Base-by-base conservation (phyloP, 92 coral and sea anemone species). In the Palythoa caribaeorum region DNA sequence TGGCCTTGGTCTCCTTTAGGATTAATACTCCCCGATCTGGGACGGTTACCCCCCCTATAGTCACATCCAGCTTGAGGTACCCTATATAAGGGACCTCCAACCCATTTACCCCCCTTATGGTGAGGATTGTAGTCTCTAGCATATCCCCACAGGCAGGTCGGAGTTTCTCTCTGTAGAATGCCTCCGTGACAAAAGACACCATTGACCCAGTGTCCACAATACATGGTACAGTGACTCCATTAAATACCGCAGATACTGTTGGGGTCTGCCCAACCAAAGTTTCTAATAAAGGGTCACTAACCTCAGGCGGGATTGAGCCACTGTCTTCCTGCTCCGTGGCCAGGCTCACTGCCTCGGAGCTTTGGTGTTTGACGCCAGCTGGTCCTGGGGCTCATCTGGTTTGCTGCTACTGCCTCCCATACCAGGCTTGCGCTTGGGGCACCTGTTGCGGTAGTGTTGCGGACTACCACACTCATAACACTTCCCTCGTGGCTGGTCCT, bases 1-100 rank as follows among this genome's bases (percentile, higher is more conserved):
- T 70, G 77, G 20, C 78, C 6, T 11, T 76, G 78, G 90, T 79
- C 47, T 90, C 93, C 54, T 90, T 87, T 16, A 76, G 84, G 76
- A 87, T 57, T 13, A 93, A 73, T 37, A 93, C 87, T 21, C 96
- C 89, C 40, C 93, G 88, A 48, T 71, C 73, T 1, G 92, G 96
- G 44, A 83, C 79, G 17, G 57, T 44, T 68, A 89, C 93, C 47
- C 88, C 94, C 10, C 74, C 89, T 8, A 89, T 84, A 13, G 79
- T 83, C 28, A 89, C 77, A 6, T 90, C 88, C 78, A 85, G 51
- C 53, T 89, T 90, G 39, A 93, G 76, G 87, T 91, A 93, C 38
- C 96, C 92, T 35, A 93, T 44, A 54, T 92, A 92, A 3, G 93
- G 91, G 52, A 92, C 84, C 79, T 92, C 93, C 63, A 90, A 81